Conservation (phyloP, 2,888 invertebrate genomes). For the Crocallis elinguaria region DNA sequence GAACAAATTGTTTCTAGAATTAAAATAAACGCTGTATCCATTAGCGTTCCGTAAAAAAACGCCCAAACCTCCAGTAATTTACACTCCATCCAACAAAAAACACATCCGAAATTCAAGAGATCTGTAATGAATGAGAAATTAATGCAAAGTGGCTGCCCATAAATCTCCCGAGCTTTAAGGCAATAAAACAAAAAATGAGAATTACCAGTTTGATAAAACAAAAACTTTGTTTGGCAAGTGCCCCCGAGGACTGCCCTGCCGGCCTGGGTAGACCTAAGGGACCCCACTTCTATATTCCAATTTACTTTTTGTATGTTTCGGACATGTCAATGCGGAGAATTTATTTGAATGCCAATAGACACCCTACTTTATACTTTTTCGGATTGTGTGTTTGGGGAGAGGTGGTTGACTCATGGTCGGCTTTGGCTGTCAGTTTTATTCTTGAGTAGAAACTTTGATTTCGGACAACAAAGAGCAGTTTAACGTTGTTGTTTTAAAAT, state of each 20-base stretch:
- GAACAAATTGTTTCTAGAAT: constrained; percentile 11
- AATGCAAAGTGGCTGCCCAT: constrained; percentile 79
- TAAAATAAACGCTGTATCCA: constrained; percentile 13
- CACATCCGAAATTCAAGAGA: constrained; percentile 65
- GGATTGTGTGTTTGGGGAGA: constrained; percentile 14
- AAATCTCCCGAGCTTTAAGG: constrained; percentile 76
- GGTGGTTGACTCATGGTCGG: too few species aligned
- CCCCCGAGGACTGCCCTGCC: constrained; percentile 63
- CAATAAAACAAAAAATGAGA: constrained; percentile 81
- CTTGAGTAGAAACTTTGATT: neutral
- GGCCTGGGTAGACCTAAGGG: constrained; percentile 41
- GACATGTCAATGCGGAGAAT: constrained; percentile 43
- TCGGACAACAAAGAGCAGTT: too few species aligned
- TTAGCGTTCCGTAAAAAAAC: constrained; percentile 32
- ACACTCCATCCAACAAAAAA: constrained; percentile 62
- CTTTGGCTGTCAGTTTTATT: neutral
- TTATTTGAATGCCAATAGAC: constrained; percentile 32
- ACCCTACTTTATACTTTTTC: constrained; percentile 20
- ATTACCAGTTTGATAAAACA: constrained; percentile 80
- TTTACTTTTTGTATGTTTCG: constrained; percentile 53
- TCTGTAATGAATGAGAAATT: constrained; percentile 80
- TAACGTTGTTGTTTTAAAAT: too few species aligned
- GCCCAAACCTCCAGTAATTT: constrained; percentile 58
- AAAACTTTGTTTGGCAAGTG: constrained; percentile 78
- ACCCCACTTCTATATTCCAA: constrained; percentile 56